Percentiles rank a stretch among this genome's conserved stretches.
Conservation (phyloP, 2,113 vertebrate genomes). For the Todiramphus saurophagus region DNA sequence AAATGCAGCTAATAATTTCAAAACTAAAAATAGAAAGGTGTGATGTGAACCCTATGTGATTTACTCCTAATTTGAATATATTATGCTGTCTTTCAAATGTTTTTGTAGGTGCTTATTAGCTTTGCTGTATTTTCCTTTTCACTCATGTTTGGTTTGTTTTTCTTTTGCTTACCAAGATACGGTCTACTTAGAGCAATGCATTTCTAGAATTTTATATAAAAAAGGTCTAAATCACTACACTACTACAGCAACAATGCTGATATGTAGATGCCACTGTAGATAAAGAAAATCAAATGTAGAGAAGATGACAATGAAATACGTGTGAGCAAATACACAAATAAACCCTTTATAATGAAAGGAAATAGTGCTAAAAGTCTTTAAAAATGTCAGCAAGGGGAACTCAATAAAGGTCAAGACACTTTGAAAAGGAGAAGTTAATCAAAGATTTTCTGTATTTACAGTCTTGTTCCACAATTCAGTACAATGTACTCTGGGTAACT, state of each 20-base stretch:
- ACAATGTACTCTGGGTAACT: neutral
- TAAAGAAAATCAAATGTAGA: neutral
- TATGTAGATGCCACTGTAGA: neutral
- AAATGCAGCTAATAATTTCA: constrained; percentile 15
- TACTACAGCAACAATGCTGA: neutral
- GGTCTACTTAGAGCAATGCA: neutral
- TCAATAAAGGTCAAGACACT: constrained; percentile 47
- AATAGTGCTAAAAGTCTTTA: constrained; percentile 25
- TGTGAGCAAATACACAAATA: constrained; percentile 5
- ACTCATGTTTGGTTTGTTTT: neutral
- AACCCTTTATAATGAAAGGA: constrained; percentile 38
- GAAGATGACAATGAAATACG: neutral
- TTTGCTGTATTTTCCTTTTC: neutral
- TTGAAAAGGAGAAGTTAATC: constrained; percentile 33
- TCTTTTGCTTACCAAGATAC: neutral
- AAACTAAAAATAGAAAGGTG: constrained; percentile 15
- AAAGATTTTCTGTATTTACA: constrained; percentile 32
- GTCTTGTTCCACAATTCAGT: neutral
- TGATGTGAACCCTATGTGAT: neutral
- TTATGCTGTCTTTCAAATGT: neutral
- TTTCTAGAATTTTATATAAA: neutral
- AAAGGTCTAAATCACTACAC: neutral
- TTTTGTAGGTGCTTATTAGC: neutral
- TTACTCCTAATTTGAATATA: neutral
- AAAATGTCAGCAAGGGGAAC: constrained; percentile 47